Evolutionary conservation across 2,113 vertebrate species (phyloP).

Genomic region (Notarius lentiginosus): DNA sequence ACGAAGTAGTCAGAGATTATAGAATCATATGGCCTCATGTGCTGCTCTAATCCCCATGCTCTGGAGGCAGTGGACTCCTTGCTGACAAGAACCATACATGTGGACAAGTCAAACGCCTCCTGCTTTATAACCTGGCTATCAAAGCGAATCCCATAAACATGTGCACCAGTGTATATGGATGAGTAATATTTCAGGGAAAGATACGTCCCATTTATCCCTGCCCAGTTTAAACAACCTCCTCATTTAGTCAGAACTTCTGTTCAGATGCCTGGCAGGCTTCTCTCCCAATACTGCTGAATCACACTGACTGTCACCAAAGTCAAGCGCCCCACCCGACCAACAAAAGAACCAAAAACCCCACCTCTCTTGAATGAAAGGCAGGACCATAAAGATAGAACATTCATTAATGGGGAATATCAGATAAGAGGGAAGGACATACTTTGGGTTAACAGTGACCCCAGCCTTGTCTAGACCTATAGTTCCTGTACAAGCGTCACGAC

Average conservation of each 20-base stretch:
- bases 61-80: background rate
- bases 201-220: background rate
- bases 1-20: background rate
- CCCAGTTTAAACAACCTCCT: background rate
- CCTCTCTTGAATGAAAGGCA: background rate
- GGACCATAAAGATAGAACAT: background rate
- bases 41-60: background rate
- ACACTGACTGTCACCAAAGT: constrained; percentile 58
- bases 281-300: constrained; percentile 67
- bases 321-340: background rate
- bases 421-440: constrained; percentile 71
- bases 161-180: background rate
- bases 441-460: constrained; percentile 85
- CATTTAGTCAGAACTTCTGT: background rate
- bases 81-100: background rate
- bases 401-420: background rate
- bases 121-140: background rate
- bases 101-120: background rate
- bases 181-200: background rate
- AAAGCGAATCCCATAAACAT: background rate
- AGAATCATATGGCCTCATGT: constrained; percentile 31
- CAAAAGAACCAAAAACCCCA: background rate
- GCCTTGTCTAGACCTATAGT: constrained; percentile 86
- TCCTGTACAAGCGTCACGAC: constrained; percentile 88
- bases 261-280: background rate